Percentiles rank a stretch among this genome's conserved stretches.
Conservation (phyloP, 2,113 vertebrate species). For the Neomonachus schauinslandi region DNA sequence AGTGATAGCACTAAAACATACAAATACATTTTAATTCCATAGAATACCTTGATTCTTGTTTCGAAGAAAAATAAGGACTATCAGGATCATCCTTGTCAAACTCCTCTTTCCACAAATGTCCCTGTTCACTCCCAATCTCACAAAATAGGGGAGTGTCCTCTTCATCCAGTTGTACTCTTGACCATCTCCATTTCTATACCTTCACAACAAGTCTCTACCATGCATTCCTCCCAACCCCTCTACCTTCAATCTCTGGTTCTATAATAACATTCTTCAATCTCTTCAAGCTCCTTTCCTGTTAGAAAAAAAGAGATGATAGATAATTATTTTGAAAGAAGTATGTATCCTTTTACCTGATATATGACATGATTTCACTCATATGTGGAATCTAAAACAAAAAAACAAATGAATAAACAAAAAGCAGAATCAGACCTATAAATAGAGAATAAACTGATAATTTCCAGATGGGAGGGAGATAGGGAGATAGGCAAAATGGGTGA, state of each 20-base stretch:
- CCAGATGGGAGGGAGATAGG: background rate
- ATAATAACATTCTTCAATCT: background rate
- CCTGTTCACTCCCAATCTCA: background rate
- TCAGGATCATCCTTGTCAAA: background rate
- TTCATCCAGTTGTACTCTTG: background rate
- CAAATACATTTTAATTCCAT: background rate
- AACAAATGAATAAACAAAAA: background rate
- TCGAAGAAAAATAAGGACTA: background rate
- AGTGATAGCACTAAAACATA: background rate
- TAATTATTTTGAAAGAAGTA: conserved; percentile 4
- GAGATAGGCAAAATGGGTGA: background rate
- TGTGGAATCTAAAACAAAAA: background rate
- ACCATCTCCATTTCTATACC: background rate
- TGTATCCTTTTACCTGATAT: background rate
- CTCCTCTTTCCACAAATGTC: background rate
- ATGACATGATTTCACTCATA: background rate
- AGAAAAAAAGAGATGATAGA: background rate
- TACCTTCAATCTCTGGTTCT: background rate
- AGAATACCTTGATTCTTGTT: background rate
- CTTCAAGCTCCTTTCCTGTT: background rate
- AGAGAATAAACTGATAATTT: background rate
- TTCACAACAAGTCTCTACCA: background rate
- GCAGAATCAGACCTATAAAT: background rate
- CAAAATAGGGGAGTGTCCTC: background rate
- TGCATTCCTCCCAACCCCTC: background rate